Evolutionary conservation across 2,797 vertebrate species (phyloP).

Genomic region (Coreius guichenoti): DNA sequence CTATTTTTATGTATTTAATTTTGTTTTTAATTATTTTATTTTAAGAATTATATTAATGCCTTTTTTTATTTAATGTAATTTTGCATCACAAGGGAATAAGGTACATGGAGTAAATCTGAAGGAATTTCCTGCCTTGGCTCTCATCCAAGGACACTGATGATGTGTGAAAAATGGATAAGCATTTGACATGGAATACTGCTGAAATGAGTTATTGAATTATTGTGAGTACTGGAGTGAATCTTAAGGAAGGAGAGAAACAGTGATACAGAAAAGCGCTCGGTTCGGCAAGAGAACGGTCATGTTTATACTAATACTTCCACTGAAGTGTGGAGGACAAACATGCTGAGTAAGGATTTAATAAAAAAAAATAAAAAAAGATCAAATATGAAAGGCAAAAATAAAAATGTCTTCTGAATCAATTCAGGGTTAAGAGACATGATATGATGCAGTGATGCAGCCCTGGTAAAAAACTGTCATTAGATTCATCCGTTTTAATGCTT

Average conservation of each 20-base stretch:
- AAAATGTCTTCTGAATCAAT: neutral
- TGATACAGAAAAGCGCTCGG: neutral
- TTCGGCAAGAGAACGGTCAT: neutral
- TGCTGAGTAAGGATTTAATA: neutral
- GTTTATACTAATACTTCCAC: neutral
- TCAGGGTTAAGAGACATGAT: neutral
- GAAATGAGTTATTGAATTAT: conserved; percentile 9
- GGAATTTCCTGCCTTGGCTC: neutral
- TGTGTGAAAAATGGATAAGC: neutral
- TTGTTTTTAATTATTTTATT: neutral
- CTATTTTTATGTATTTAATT: neutral
- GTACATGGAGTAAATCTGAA: neutral
- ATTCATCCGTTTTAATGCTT: neutral
- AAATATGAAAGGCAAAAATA: neutral
- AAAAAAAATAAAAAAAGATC: neutral
- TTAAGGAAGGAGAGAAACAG: neutral
- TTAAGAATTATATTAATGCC: neutral
- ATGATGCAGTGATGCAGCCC: neutral
- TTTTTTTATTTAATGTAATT: neutral
- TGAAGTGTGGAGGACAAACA: neutral
- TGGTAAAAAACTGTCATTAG: neutral
- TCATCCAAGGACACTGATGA: neutral
- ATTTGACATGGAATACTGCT: neutral
- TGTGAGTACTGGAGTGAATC: conserved; percentile 8
- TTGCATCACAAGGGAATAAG: too few species aligned